Evolutionary conservation across 2,113 vertebrate genomes (phyloP), one percentile per base, ranked within the genome.

Genomic region (Phaethornis superciliosus): DNA sequence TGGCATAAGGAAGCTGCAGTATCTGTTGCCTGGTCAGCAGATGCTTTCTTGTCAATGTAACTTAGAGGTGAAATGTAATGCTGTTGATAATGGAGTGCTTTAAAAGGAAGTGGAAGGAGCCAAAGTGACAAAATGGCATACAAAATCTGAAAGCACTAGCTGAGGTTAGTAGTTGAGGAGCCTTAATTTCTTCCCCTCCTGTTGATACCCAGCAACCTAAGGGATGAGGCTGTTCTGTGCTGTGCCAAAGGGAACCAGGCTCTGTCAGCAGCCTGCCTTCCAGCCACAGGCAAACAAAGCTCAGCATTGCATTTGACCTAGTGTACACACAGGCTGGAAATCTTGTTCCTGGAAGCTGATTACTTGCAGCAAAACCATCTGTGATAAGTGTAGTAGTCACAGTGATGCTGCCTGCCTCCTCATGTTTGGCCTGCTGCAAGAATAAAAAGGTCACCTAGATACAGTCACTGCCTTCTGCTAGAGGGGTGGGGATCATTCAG

Each of bases 401-500:
- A 20, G 88, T 37, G 82, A 67, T 96, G 90, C 80, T 42, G 88
- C 87, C 90, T 88, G 51, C 82, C 85, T 82, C 85, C 59, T 24
- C 8, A 5, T 95, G 80, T 95, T 93, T 95, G 90, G 7, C 79
- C 79, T 88, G 85, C 95, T 95, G 85, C 76, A 58, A n/a, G 76
- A 91, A 44, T 63, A 40, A 94, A 37, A 64, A 64, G 94, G 76
- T 93, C 88, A 78, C 81, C 84, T 35, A n/a, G 94, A 63, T 75
- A 67, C 32, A 64, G 62, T 7, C 54, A 16, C 78, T 93, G 86
- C 93, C 75, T 83, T 47, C 62, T 88, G 71, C 59, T 22, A 17
- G 27, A 58, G 32, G 14, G 9, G 2, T 33, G 65, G 13, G 2
- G 21, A 40, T 40, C 40, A 40, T 40, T 40, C 40, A 40, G 40